A percentile compares a stretch with the other conserved stretches of the same genome.
phyloP scores from a whole-genome alignment of 30 jellyfish, hydroid and myxozoan species.

The Pelagia noctiluca region DNA sequence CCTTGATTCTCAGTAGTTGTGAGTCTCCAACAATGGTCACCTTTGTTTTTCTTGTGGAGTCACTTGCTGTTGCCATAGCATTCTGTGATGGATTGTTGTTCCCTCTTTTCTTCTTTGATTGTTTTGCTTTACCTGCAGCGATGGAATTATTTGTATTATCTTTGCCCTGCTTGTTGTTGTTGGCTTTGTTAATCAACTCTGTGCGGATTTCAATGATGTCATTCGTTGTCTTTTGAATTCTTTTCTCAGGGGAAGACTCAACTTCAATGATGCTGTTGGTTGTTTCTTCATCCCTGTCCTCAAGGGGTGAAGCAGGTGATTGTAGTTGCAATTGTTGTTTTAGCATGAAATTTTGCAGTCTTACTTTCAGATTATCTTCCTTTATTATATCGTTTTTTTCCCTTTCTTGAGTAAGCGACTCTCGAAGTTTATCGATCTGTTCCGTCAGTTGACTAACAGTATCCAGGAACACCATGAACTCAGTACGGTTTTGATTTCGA shows the following conservation, averaged over 20 bases:
- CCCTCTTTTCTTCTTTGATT: background rate
- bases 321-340: background rate
- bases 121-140: background rate
- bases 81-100: background rate
- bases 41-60: no score
- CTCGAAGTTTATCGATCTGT: background rate
- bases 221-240: background rate
- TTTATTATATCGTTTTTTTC: slow-evolving; percentile 7
- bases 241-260: background rate
- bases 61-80: background rate
- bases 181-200: background rate
- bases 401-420: slow-evolving; percentile 12
- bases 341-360: background rate
- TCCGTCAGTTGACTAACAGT: slow-evolving; percentile 24
- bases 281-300: background rate
- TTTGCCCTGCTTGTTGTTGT: background rate
- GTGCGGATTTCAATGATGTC: background rate
- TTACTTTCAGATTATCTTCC: background rate
- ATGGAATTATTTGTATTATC: no score
- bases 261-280: background rate
- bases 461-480: slow-evolving; percentile 40
- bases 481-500: slow-evolving; percentile 14
- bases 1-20: background rate
- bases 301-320: no score
- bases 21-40: background rate